Evolutionary conservation across 2,888 invertebrate genomes (phyloP).

Genomic region (Apamea crenata): DNA sequence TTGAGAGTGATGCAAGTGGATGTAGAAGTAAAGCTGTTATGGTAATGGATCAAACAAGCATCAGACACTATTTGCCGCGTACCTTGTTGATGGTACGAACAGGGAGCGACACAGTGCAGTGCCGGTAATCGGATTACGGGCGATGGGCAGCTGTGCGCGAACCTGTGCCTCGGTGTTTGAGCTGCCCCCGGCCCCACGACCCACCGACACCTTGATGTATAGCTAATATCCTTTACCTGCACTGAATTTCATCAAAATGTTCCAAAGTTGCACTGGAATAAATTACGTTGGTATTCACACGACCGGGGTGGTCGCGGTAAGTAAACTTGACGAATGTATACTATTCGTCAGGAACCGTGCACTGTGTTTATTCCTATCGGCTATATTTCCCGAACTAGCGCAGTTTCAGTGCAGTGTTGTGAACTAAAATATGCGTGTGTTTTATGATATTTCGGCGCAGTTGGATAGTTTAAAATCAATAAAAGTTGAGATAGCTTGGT

Average conservation of each 20-base stretch:
- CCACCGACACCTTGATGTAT: conserved; percentile 72
- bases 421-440: conserved; percentile 27
- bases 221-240: conserved; percentile 74
- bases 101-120: conserved; percentile 63
- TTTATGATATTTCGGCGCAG: conserved; percentile 34
- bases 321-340: conserved; percentile 66
- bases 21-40: conserved; percentile 49
- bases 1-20: conserved; percentile 14
- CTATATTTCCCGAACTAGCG: conserved; percentile 31
- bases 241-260: conserved; percentile 66
- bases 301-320: conserved; percentile 54
- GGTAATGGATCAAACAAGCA: conserved; percentile 61
- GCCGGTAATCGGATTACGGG: conserved; percentile 74
- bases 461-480: conserved; percentile 16
- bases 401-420: conserved; percentile 40
- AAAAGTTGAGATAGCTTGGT: conserved; percentile 19
- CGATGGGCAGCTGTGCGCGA: conserved; percentile 73
- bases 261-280: conserved; percentile 64
- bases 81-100: conserved; percentile 61
- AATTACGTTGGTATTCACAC: conserved; percentile 63
- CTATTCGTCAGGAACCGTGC: conserved; percentile 60
- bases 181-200: conserved; percentile 41
- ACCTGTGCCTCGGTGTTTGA: conserved; percentile 63
- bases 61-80: conserved; percentile 59
- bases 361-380: conserved; percentile 54